These are phyloP conservation scores for Xiphophorus hellerii DNA, from an alignment of 2,113 vertebrate genomes.

Conservation along the genomic window DNA sequence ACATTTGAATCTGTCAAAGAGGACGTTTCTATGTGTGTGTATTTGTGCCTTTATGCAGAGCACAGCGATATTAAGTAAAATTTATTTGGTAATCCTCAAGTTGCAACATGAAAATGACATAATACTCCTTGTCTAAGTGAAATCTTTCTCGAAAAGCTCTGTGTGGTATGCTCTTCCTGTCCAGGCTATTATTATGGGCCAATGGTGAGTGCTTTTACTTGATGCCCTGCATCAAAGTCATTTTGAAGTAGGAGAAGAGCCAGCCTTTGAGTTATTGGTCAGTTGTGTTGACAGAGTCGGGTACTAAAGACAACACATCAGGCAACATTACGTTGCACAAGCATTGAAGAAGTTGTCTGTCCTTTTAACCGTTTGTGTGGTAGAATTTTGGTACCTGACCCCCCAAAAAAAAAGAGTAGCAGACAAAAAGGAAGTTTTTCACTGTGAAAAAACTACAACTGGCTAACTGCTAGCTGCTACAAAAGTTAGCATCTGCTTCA, in stretches of 20 bases:
- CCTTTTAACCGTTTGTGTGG: neutral
- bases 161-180: neutral
- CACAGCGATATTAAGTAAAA: neutral
- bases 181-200: too few relatives aligned
- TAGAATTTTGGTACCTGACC: neutral
- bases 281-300: neutral
- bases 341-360: too few relatives aligned
- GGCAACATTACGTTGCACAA: too few relatives aligned
- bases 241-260: too few relatives aligned
- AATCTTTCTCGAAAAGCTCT: neutral
- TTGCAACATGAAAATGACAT: neutral
- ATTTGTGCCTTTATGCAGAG: neutral
- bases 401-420: too few relatives aligned
- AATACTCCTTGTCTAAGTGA: neutral
- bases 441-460: neutral
- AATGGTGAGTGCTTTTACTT: too few relatives aligned
- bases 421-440: neutral
- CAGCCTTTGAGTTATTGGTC: neutral
- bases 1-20: conserved; percentile 23
- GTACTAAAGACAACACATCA: neutral
- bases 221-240: too few relatives aligned
- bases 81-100: neutral
- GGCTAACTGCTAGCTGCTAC: neutral
- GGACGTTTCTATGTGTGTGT: neutral
- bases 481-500: neutral